phyloP scores from a whole-genome alignment of 2,888 invertebrate genomes.

The Machimus rusticus region DNA sequence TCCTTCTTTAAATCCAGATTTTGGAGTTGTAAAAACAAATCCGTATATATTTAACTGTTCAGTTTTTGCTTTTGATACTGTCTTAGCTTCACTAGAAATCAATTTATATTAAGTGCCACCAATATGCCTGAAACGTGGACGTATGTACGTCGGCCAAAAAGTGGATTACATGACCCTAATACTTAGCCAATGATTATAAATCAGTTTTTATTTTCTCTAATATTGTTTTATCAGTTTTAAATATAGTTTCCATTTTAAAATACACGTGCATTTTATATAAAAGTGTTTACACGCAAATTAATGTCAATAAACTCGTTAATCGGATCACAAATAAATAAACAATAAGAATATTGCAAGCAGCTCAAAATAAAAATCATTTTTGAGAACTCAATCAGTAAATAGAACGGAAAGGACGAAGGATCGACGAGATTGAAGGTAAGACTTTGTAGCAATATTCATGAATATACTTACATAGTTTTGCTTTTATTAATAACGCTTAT shows the following conservation, averaged over 20 bases:
- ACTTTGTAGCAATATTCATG: no score
- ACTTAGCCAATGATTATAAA: not conserved
- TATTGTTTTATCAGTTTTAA: not conserved
- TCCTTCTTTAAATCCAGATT: constrained; percentile 61
- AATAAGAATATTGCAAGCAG: no score
- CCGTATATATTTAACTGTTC: constrained; percentile 61
- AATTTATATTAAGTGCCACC: not conserved
- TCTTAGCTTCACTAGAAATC: constrained; percentile 58
- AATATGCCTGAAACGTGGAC: not conserved
- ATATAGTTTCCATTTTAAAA: not conserved
- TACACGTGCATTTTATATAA: not conserved
- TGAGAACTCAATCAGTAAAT: no score
- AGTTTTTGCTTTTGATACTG: constrained; percentile 61
- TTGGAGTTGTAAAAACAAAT: constrained; percentile 58
- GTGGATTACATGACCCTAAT: not conserved
- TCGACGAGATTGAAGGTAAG: no score
- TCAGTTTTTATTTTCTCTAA: not conserved
- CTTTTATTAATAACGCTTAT: no score
- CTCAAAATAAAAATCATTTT: no score
- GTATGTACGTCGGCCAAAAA: not conserved
- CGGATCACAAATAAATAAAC: not conserved
- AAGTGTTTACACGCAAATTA: not conserved
- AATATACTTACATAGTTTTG: no score
- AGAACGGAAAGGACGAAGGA: no score
- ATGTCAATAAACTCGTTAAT: not conserved